Evolutionary conservation across 2,888 invertebrate genomes (phyloP).

Genomic region (Pristionchus japonicus): DNA sequence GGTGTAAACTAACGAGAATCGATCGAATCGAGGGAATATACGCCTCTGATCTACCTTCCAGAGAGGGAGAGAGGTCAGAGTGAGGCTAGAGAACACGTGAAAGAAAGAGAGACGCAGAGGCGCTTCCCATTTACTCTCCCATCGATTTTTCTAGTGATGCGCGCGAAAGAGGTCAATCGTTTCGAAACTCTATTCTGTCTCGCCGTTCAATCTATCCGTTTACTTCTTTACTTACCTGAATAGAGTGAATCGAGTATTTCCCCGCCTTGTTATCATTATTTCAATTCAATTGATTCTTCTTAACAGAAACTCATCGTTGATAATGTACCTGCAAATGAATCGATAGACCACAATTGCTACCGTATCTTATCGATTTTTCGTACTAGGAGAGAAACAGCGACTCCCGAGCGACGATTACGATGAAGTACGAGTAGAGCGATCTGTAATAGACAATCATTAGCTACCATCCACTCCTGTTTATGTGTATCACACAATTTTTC

Average conservation of each 20-base stretch:
- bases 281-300: constrained; percentile 44
- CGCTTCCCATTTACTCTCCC: too few species aligned
- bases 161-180: background rate
- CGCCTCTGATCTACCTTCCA: too few species aligned
- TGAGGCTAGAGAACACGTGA: too few species aligned
- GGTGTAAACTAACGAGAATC: too few species aligned
- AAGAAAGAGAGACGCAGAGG: too few species aligned
- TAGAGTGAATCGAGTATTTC: constrained; percentile 38
- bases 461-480: background rate
- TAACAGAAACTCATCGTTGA: background rate
- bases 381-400: constrained; percentile 34
- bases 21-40: too few species aligned
- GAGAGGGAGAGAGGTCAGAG: background rate
- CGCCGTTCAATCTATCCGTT: too few species aligned
- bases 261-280: constrained; percentile 12
- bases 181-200: too few species aligned
- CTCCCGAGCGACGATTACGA: constrained; percentile 12
- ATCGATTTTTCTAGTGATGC: too few species aligned
- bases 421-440: constrained; percentile 23
- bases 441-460: background rate
- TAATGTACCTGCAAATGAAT: background rate
- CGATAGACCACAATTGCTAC: background rate
- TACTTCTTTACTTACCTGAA: background rate
- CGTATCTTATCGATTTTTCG: background rate
- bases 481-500: too few species aligned